A percentile compares a stretch with the other conserved stretches of the same genome.
Evolutionary conservation across 2,888 invertebrate species (phyloP).

Genomic region (Tetropium fuscum): DNA sequence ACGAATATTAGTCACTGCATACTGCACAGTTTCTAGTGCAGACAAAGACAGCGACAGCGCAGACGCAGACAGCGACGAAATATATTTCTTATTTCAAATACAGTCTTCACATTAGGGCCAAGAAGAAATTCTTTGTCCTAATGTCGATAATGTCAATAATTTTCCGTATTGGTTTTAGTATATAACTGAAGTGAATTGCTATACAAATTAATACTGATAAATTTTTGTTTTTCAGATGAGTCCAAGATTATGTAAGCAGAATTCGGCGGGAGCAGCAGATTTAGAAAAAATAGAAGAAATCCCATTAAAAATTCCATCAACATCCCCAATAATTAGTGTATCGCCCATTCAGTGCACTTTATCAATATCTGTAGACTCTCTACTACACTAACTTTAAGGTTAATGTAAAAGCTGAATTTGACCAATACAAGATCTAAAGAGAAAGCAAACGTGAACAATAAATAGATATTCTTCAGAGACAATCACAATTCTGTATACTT

Average conservation of each 20-base stretch:
- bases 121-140: too few species aligned
- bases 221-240: slow-evolving; percentile 52
- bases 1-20: too few species aligned
- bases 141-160: too few species aligned
- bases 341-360: slow-evolving; percentile 61
- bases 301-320: slow-evolving; percentile 64
- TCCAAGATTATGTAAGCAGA: slow-evolving; percentile 73
- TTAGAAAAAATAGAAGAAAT: slow-evolving; percentile 78
- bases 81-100: too few species aligned
- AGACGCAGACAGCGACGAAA: too few species aligned
- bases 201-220: slow-evolving; percentile 28
- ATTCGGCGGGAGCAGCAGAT: slow-evolving; percentile 77
- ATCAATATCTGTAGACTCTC: slow-evolving; percentile 63
- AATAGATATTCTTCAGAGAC: slow-evolving; percentile 48
- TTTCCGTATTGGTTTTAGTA: too few species aligned
- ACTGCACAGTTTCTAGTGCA: too few species aligned
- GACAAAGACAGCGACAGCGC: too few species aligned
- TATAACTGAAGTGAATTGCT: slow-evolving; percentile 5
- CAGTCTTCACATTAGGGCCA: too few species aligned
- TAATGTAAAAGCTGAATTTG: slow-evolving; percentile 2
- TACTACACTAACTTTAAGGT: slow-evolving; percentile 57
- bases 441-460: slow-evolving; percentile 43
- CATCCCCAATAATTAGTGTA: slow-evolving; percentile 49
- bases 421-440: slow-evolving; percentile 7
- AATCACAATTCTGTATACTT: slow-evolving; percentile 45